Percentiles rank a stretch among this genome's conserved stretches.
Conservation (phyloP, 2,113 vertebrate species). For the Rhea pennata region DNA sequence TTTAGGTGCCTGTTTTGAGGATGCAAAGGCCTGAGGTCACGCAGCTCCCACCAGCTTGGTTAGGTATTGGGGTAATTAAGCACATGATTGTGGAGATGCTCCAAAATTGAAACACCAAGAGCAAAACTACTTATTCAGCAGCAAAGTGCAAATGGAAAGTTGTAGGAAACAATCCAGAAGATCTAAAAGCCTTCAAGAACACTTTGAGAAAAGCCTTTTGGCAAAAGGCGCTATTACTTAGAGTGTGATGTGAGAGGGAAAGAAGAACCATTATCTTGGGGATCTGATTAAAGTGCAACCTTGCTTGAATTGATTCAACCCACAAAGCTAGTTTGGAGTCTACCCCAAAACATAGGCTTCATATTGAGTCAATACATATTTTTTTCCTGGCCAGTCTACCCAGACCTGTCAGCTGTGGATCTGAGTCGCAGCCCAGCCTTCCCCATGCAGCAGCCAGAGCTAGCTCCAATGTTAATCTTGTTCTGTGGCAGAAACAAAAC, state of each 20-base stretch:
- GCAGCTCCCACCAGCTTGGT: neutral
- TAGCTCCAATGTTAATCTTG: neutral
- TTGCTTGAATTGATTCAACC: neutral
- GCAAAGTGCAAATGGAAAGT: neutral
- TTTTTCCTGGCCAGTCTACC: neutral
- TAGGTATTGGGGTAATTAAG: neutral
- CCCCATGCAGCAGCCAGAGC: neutral
- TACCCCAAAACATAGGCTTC: neutral
- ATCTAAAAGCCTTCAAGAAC: neutral
- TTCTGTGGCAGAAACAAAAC: slow-evolving; percentile 51
- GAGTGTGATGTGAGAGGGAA: neutral
- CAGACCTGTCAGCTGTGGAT: neutral
- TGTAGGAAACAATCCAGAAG: neutral
- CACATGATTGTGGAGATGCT: neutral
- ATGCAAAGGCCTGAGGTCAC: neutral
- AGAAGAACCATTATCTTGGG: neutral
- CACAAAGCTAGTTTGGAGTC: neutral
- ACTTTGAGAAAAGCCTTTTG: neutral
- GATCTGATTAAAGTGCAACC: neutral
- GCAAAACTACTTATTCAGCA: neutral
- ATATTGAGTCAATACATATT: rapidly evolving
- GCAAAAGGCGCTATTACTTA: neutral
- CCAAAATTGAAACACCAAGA: neutral
- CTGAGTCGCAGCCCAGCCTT: neutral
- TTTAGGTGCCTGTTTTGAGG: neutral